These are phyloP conservation scores for Uromys caudimaculatus DNA, from an alignment of 2,797 vertebrate genomes.

Conservation along the genomic window DNA sequence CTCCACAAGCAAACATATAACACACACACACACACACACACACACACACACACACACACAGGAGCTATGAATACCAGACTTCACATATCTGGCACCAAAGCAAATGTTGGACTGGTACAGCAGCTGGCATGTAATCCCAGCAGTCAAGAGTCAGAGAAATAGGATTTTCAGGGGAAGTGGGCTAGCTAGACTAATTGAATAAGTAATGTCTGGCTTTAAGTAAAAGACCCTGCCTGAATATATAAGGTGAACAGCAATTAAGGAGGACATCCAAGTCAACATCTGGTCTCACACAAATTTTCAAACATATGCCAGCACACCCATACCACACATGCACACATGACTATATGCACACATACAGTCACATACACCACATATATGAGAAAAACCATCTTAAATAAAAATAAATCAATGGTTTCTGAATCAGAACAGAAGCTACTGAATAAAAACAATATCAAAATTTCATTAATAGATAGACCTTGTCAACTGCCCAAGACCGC, in stretches of 20 bases:
- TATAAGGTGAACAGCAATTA: neutral
- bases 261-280: neutral
- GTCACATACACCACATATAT: neutral
- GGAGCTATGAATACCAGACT: neutral
- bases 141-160: neutral
- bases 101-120: neutral
- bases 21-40: neutral
- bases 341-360: neutral
- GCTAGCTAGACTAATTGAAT: neutral
- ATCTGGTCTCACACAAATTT: neutral
- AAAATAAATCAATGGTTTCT: neutral
- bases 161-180: neutral
- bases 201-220: neutral
- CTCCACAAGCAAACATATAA: neutral
- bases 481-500: too few species aligned
- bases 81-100: neutral
- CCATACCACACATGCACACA: neutral
- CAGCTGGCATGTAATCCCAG: neutral
- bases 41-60: neutral
- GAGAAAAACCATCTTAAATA: neutral
- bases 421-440: neutral
- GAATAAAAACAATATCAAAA: neutral
- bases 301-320: neutral
- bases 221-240: neutral
- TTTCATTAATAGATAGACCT: neutral